Evolutionary conservation across 1,140 invertebrate genomes (phyloP).

Genomic region (Camponotus vicinus): DNA sequence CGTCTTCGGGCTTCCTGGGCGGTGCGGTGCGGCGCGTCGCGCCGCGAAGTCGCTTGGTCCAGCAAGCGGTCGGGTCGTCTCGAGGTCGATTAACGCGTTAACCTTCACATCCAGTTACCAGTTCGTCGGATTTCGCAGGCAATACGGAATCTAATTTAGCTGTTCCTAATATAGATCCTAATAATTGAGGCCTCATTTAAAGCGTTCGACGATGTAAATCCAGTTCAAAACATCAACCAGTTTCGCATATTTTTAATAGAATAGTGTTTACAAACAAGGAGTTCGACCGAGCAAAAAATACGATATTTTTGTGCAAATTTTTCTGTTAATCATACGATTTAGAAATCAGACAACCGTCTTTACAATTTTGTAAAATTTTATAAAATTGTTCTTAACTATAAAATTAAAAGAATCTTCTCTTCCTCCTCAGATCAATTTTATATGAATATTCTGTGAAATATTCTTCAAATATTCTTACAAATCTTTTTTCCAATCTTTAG

Average conservation of each 20-base stretch:
- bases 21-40: conserved; percentile 24
- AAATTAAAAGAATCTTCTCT: background rate
- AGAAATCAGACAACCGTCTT: background rate
- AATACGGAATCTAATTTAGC: conserved; percentile 46
- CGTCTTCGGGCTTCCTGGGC: conserved; percentile 47
- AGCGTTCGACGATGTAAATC: background rate
- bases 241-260: background rate
- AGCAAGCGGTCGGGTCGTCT: conserved; percentile 48
- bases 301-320: background rate
- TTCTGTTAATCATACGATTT: background rate
- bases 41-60: conserved; percentile 43
- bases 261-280: background rate
- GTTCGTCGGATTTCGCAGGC: conserved; percentile 21
- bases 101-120: conserved; percentile 42
- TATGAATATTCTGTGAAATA: background rate
- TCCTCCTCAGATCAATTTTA: background rate
- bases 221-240: background rate
- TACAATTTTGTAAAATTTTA: background rate
- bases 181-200: background rate
- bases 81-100: conserved; percentile 56
- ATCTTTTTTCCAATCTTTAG: background rate
- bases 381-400: background rate
- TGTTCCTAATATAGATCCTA: conserved; percentile 32
- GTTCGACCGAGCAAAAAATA: background rate
- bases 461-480: background rate